Evolutionary conservation across 2,113 vertebrate species (phyloP), one percentile per base, ranked within the genome.

Genomic region (Setophaga coronata): DNA sequence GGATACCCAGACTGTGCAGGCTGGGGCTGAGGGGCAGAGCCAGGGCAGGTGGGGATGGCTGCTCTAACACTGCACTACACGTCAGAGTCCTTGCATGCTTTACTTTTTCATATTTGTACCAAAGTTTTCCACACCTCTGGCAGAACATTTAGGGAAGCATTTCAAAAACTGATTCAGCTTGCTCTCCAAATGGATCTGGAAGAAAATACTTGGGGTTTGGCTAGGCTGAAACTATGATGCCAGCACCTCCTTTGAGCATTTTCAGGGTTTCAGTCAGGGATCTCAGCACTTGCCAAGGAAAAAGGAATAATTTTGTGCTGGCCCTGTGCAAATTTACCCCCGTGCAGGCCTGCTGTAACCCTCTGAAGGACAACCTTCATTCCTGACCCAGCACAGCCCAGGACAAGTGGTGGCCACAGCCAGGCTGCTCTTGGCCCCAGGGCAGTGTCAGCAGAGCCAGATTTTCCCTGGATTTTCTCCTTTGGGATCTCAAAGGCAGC

Each of bases 91-190:
- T 74, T 2, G 1, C 10, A 25, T 4, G 3, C n/a, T 79, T 86
- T 54, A 24, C 24, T 76, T 86, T 89, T 42, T 58, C 18, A 2
- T 67, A 53, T 76, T 61, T 53, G 9, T 48, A 13, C 83, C 71
- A 69, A 62, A 12, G 21, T 82, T 91, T 96, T 86, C 69, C 87
- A 51, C 81, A 73, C 77, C 40, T 82, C 80, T 67, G 64, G 60
- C 23, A 82, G 70, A 87, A 80, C 57, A 79, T 79, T 76, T 79
- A 87, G 81, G 57, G n/a, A 87, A 94, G 54, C 17, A 8, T 69
- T 97, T 94, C 10, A 87, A 87, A 93, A 91, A 53, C 54, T 43
- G 4, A 76, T 91, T 93, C 73, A 80, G 31, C 40, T 94, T 73
- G 62, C 42, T 91, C 13, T 42, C 25, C 1, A 2, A 93, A 82